Percentiles rank a stretch among this genome's conserved stretches.
Conservation (phyloP, 2,888 invertebrate species). For the Brachypalpus laphriformis region DNA sequence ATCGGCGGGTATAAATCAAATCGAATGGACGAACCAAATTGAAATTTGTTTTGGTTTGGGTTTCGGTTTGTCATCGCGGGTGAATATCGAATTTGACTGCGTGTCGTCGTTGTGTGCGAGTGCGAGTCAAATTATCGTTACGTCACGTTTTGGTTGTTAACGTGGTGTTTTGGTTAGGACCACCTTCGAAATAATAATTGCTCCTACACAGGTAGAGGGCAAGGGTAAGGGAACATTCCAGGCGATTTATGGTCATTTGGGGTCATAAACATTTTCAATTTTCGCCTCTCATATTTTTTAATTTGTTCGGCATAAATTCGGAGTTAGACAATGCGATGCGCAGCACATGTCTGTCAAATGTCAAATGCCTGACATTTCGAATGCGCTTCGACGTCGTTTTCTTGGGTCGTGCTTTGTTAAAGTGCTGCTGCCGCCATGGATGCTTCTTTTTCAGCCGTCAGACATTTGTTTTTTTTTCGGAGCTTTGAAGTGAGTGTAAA, state of each 20-base stretch:
- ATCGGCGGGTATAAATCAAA: constrained; percentile 81
- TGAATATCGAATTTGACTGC: constrained; percentile 67
- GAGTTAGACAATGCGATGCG: constrained; percentile 10
- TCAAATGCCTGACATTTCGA: constrained; percentile 54
- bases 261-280: constrained; percentile 78
- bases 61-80: constrained; percentile 64
- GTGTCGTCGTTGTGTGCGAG: constrained; percentile 40
- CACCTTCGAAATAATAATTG: constrained; percentile 70
- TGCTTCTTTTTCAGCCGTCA: neutral
- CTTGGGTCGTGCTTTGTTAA: constrained; percentile 27
- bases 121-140: constrained; percentile 65
- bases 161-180: constrained; percentile 75
- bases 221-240: constrained; percentile 28
- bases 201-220: constrained; percentile 20
- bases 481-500: constrained; percentile 28
- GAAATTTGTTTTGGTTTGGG: constrained; percentile 56
- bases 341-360: constrained; percentile 58
- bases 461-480: constrained; percentile 2
- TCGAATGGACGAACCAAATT: constrained; percentile 70
- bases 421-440: neutral
- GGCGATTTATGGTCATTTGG: constrained; percentile 81
- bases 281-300: constrained; percentile 57
- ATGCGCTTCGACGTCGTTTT: constrained; percentile 28
- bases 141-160: constrained; percentile 82
- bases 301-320: constrained; percentile 54